Evolutionary conservation across 2,888 invertebrate genomes (phyloP).

Genomic region (Sphaerophoria taeniata): DNA sequence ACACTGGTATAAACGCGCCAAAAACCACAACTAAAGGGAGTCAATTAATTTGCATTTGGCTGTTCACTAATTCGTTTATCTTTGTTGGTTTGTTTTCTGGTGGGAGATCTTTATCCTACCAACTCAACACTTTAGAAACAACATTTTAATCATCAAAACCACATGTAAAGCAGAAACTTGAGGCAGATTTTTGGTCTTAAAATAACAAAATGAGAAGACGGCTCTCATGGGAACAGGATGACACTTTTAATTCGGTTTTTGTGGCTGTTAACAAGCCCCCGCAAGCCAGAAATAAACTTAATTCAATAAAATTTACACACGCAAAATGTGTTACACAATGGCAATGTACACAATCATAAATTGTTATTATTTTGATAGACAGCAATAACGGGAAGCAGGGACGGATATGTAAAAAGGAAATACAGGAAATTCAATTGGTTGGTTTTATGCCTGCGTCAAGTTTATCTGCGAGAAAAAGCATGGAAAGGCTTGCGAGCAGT

Average conservation of each 20-base stretch:
- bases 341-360: conserved; percentile 40
- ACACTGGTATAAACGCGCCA: no score
- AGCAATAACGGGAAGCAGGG: background rate
- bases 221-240: no score
- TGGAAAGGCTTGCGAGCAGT: no score
- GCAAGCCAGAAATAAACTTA: conserved; percentile 44
- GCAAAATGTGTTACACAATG: conserved; percentile 62
- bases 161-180: conserved; percentile 5
- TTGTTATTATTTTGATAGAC: conserved; percentile 48
- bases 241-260: background rate
- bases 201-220: background rate
- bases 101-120: conserved; percentile 31
- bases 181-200: background rate
- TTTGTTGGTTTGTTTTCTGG: conserved; percentile 39
- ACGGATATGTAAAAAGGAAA: no score
- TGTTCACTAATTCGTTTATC: conserved; percentile 63
- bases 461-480: no score
- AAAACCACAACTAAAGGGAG: background rate
- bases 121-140: conserved; percentile 65
- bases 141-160: conserved; percentile 52
- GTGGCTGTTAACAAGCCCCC: conserved; percentile 48
- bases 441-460: no score
- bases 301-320: conserved; percentile 67
- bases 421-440: no score
- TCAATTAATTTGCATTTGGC: conserved; percentile 69